Evolutionary conservation across 2,113 vertebrate genomes (phyloP).

Genomic region (Murina feae): DNA sequence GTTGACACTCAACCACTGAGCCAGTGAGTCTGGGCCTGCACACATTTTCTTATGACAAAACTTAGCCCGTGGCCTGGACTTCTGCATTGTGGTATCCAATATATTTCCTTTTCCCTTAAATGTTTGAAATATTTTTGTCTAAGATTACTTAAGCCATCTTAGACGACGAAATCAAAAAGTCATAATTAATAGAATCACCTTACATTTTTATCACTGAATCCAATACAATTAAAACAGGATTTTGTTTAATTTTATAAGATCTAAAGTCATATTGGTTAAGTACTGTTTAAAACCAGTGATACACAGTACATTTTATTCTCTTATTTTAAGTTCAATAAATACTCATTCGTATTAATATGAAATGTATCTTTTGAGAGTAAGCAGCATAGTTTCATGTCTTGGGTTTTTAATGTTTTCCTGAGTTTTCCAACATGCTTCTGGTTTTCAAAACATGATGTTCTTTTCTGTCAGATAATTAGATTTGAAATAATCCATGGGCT

Average conservation of each 20-base stretch:
- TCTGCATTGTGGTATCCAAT: neutral
- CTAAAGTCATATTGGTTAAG: neutral
- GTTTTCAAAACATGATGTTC: conserved; percentile 23
- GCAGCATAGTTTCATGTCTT: neutral
- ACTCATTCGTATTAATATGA: neutral
- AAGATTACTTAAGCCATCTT: neutral
- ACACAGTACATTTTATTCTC: neutral
- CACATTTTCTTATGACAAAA: neutral
- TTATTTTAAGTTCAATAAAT: neutral
- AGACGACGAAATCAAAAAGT: neutral
- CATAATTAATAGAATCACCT: neutral
- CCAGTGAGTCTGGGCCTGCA: too few relatives aligned
- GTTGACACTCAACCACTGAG: too few relatives aligned
- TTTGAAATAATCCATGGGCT: neutral
- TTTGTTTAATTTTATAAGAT: neutral
- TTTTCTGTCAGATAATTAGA: conserved; percentile 38
- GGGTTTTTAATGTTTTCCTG: conserved; percentile 2
- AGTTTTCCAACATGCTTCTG: neutral
- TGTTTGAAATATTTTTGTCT: neutral
- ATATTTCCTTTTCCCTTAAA: neutral
- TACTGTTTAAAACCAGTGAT: neutral
- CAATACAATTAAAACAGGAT: neutral
- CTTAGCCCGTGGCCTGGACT: neutral
- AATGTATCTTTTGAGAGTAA: neutral
- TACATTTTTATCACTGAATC: neutral